phyloP scores from a whole-genome alignment of 2,113 vertebrate genomes.

The Crypturellus undulatus region DNA sequence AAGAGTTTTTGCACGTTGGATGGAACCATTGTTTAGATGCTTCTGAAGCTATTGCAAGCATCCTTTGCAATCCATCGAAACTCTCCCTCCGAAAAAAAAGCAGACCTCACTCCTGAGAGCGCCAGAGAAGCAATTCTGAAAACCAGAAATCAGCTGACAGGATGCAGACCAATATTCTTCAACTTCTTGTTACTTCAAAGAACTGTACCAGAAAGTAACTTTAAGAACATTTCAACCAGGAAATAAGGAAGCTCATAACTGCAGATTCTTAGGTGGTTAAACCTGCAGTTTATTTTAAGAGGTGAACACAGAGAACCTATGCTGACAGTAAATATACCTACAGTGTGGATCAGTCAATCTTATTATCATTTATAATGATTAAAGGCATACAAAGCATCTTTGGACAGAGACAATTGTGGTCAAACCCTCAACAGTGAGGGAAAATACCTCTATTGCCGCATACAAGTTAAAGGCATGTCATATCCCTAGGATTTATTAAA shows the following conservation, averaged over 20 bases:
- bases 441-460: background rate
- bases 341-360: background rate
- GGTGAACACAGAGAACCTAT: background rate
- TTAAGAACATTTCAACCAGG: background rate
- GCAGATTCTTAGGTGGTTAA: background rate
- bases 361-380: background rate
- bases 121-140: background rate
- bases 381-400: background rate
- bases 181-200: background rate
- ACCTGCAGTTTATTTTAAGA: background rate
- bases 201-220: background rate
- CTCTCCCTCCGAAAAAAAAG: background rate
- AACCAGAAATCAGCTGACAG: background rate
- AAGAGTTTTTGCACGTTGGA: background rate
- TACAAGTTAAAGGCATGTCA: background rate
- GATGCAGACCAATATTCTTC: background rate
- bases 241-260: background rate
- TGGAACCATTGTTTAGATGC: background rate
- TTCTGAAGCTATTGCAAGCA: background rate
- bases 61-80: background rate
- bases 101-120: rapidly evolving
- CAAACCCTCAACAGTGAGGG: background rate
- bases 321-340: background rate
- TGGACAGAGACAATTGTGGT: background rate
- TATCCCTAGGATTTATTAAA: background rate